Base-by-base conservation (phyloP, 2,888 invertebrate genomes). In the Drosophila maculinotata region DNA sequence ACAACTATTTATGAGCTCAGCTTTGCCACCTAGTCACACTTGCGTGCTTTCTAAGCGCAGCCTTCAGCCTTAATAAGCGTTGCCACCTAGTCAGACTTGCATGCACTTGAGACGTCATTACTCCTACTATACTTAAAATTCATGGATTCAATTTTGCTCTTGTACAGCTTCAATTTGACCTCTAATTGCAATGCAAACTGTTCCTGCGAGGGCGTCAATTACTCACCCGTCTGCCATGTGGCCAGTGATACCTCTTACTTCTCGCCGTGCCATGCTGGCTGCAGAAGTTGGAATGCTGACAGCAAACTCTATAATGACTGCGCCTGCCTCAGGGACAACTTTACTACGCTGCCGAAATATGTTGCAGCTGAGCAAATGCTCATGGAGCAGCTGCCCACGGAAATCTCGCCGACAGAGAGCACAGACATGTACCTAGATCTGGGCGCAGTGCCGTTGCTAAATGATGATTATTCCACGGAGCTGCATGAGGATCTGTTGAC, bases 231-330 rank as follows among this genome's bases (percentile, higher is more conserved):
- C 0, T 95, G 95, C 77, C 93, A 93, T 69, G 92, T 92, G 35
- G 90, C 92, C 10, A 92, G 92, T 0, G 92, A 90, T 49, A 92
- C 92, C 10, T 94, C 95, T 1, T 95, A 92, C 81, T 95, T 94
- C 89, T 95, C 95, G 0, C 94, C 95, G 0, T 96, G 96, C 77
- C 95, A 95, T 85, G 95, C 95, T 0, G 95, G 95, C 0, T 96
- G 95, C 74, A 92, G 84, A 6, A 90, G 84, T 15, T 91, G 90
- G 88, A 72, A 89, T 48, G 31, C 87, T 1, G 69, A 79, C 0
- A 48, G 36, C 3, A 81, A 85, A 38, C 3, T 75, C 1, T 81
- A 82, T 17, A 54, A 69, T n/a, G 49, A 72, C 5, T 81, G 81
- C 38, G 42, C 72, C 45, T 81, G 81, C 28, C 35, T 81, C 23